These are phyloP conservation scores for Calonectris borealis DNA, from an alignment of 2,113 vertebrate species.

Conservation along the genomic window DNA sequence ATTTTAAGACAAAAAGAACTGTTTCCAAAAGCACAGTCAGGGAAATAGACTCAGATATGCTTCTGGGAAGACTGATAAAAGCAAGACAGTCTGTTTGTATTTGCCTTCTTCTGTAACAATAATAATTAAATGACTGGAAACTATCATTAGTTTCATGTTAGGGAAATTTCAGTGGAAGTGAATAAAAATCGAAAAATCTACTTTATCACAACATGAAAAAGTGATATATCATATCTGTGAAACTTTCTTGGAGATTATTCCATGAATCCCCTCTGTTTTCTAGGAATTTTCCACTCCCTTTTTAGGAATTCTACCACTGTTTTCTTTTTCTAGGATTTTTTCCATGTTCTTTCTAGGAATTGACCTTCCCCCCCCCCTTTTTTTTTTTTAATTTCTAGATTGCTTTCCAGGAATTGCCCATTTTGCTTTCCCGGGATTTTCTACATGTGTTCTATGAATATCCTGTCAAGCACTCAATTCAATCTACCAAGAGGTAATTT, in stretches of 20 bases:
- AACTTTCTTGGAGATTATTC: not conserved
- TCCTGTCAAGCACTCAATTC: not conserved
- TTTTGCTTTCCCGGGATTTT: not conserved
- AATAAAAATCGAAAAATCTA: not conserved
- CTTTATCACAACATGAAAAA: not conserved
- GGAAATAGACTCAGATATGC: not conserved
- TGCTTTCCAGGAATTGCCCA: not conserved
- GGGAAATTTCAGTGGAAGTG: not conserved
- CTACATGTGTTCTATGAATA: not conserved
- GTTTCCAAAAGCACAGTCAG: not conserved
- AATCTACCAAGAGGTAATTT: not conserved
- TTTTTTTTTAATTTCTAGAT: not conserved
- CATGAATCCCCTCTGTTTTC: not conserved
- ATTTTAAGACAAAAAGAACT: not conserved
- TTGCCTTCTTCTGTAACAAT: not conserved
- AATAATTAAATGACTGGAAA: not conserved
- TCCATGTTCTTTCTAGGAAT: not conserved
- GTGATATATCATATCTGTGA: not conserved
- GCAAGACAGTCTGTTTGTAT: not conserved
- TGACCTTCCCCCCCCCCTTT: not conserved
- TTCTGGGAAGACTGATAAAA: not conserved
- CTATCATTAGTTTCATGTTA: not conserved
- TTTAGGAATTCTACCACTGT: not conserved
- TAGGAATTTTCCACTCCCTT: not conserved
- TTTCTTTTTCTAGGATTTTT: not conserved